Evolutionary conservation across 2,888 invertebrate genomes (phyloP).

Genomic region (Pachydiplax longipennis): DNA sequence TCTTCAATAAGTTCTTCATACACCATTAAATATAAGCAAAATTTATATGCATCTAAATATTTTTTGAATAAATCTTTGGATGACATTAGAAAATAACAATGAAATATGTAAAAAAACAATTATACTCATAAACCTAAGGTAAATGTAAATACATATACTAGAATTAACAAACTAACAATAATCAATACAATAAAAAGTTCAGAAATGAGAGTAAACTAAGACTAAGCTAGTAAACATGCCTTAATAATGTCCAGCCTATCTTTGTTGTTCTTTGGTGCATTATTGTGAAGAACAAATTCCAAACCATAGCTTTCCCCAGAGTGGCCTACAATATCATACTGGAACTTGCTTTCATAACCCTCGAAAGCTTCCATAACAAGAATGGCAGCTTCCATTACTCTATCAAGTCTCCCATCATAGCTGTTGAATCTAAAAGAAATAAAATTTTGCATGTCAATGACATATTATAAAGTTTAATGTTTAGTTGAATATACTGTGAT

Average conservation of each 20-base stretch:
- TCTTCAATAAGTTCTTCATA: too few relatives aligned
- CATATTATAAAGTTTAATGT: not conserved
- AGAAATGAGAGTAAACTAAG: too few relatives aligned
- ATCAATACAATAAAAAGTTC: too few relatives aligned
- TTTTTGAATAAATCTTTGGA: too few relatives aligned
- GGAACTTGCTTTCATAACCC: constrained; percentile 86
- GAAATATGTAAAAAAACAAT: too few relatives aligned
- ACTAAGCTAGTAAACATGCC: constrained; percentile 57
- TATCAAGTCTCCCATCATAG: constrained; percentile 90
- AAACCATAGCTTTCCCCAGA: constrained; percentile 88
- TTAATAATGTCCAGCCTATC: constrained; percentile 80
- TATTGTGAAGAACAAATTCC: constrained; percentile 71
- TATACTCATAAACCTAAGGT: too few relatives aligned
- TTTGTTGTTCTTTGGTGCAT: constrained; percentile 87
- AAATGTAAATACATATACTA: too few relatives aligned
- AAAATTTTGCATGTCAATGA: not conserved
- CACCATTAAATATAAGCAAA: too few relatives aligned
- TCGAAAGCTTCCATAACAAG: constrained; percentile 90
- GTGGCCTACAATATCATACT: constrained; percentile 93
- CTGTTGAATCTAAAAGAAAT: constrained; percentile 79
- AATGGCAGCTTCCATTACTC: constrained; percentile 88
- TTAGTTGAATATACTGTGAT: too few relatives aligned
- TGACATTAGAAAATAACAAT: too few relatives aligned
- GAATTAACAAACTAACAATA: too few relatives aligned
- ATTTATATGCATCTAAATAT: too few relatives aligned